These are phyloP conservation scores for Criorhina ranunculi DNA, from an alignment of 2,888 invertebrate species.

Conservation along the genomic window DNA sequence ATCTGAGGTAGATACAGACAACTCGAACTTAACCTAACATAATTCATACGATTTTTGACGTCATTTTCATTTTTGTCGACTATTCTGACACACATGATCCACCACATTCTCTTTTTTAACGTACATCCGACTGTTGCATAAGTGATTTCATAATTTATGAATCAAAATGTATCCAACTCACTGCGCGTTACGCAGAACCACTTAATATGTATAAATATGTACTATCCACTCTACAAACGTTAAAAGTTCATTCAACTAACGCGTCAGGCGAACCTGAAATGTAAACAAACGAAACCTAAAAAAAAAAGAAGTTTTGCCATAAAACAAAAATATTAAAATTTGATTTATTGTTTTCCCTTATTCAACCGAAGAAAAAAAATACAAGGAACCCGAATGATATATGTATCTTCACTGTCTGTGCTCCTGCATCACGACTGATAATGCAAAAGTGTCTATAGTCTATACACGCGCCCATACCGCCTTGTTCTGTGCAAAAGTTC, in stretches of 20 bases:
- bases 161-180: constrained; percentile 17
- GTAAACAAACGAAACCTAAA: constrained; percentile 45
- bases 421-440: constrained; percentile 20
- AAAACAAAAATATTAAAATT: constrained; percentile 23
- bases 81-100: constrained; percentile 45
- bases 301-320: constrained; percentile 39
- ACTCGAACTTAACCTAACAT: too few species aligned
- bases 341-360: constrained; percentile 55
- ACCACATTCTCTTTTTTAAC: constrained; percentile 1
- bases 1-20: too few species aligned
- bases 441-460: constrained; percentile 25
- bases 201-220: constrained; percentile 41
- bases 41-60: too few species aligned
- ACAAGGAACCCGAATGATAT: constrained; percentile 19
- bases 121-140: constrained; percentile 57
- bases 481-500: constrained; percentile 19
- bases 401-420: constrained; percentile 11
- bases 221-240: constrained; percentile 9
- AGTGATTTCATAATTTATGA: constrained; percentile 61
- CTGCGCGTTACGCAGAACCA: constrained; percentile 46
- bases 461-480: not conserved
- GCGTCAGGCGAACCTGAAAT: constrained; percentile 23
- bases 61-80: constrained; percentile 8
- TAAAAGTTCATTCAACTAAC: constrained; percentile 63
- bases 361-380: constrained; percentile 6